Percentiles rank a stretch among this genome's conserved stretches.
Conservation (phyloP, 2,888 invertebrate genomes). For the Boloria selene region DNA sequence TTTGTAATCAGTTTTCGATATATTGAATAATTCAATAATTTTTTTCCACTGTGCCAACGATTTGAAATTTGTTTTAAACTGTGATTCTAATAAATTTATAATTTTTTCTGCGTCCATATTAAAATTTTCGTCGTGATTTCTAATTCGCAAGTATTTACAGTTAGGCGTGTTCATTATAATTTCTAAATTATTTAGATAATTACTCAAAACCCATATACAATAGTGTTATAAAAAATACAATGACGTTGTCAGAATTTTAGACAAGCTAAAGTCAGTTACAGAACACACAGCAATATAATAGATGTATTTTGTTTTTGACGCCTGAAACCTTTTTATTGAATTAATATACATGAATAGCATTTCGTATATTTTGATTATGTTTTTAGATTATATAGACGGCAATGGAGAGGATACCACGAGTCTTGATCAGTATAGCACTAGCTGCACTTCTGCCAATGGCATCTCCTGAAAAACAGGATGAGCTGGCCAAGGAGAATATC, state of each 20-base stretch:
- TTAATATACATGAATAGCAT: neutral
- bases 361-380: neutral
- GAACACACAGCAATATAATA: too few species aligned
- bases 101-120: constrained; percentile 53
- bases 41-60: constrained; percentile 61
- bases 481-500: constrained; percentile 66
- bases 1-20: constrained; percentile 51
- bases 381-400: constrained; percentile 38
- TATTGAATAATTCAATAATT: constrained; percentile 55
- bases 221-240: constrained; percentile 8
- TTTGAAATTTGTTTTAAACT: constrained; percentile 59
- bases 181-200: neutral
- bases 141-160: constrained; percentile 59
- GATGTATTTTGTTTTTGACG: too few species aligned
- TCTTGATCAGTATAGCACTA: constrained; percentile 73
- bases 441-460: constrained; percentile 72
- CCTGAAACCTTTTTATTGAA: too few species aligned
- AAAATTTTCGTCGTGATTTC: constrained; percentile 47
- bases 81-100: constrained; percentile 57
- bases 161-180: constrained; percentile 45
- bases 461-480: constrained; percentile 58
- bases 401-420: constrained; percentile 74
- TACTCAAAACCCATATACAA: constrained; percentile 7
- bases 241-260: neutral
- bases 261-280: too few species aligned